Base-by-base conservation (phyloP, 2,113 vertebrate species). In the Cyanocitta stelleri region DNA sequence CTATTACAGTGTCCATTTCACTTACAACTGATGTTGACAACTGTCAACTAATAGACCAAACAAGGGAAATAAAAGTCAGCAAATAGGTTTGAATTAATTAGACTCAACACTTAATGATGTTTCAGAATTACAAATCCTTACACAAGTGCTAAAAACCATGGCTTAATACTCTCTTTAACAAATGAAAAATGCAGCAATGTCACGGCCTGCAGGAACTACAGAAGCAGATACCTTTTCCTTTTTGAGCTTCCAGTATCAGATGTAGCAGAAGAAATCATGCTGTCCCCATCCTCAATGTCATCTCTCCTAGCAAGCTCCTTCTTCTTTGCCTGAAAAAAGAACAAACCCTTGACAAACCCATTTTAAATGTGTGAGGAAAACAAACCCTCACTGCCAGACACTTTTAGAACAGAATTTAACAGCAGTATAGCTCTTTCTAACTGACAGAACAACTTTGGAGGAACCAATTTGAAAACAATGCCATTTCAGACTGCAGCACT, bases 211-310 rank as follows among this genome's bases (percentile, higher is more conserved):
- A 85, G 43, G 39, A 77, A 72, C n/a, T 62, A 48, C 23, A 93
- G 86, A 48, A 93, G 22, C 46, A 33, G 59, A 56, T 96, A 99
- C 99, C 99, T 99, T 98, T 99, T 99, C 94, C 99, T 98, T 98
- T 99, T 99, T 58, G 98, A 98, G 95, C 98, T 99, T 95, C 99
- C 98, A 76, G 99, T 98, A 89, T 99, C 99, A 61, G 99, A 99
- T 12, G 99, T 98, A 74, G 99, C 98, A 80, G 99, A 99, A 89
- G 99, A 99, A 87, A 99, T 98, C 99, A 99, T 99, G 96, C 99
- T 99, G 97, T 99, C 99, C 48, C 99, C 99, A 59, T 99, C 99
- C 71, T 99, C 99, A 69, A 98, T 98, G 71, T 99, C 99, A 1
- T 99, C 99, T 98, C 99, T 98, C 88, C 99, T 98, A 58, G 99